Conservation (phyloP, 64 coral and sea anemone genomes). For the Orbicella faveolata region DNA sequence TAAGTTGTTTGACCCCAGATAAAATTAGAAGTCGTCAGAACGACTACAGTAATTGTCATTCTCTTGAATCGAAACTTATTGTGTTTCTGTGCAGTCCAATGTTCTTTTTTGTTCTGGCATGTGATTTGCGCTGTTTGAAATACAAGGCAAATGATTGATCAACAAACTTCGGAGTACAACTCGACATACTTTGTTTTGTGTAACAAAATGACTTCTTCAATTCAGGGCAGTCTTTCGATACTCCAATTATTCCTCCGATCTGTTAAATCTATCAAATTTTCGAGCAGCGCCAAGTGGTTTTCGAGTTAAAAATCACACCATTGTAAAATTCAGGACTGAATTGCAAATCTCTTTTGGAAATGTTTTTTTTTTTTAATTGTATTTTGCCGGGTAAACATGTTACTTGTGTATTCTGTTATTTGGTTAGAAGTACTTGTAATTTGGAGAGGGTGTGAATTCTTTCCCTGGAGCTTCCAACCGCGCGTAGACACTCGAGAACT, state of each 20-base stretch:
- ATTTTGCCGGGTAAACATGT: constrained; percentile 8
- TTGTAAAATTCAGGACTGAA: not conserved
- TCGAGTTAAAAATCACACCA: not conserved
- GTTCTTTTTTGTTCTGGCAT: constrained; percentile 8
- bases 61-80: constrained; percentile 43
- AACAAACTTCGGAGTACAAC: constrained; percentile 19
- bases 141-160: constrained; percentile 7
- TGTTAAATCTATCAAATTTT: constrained; percentile 49
- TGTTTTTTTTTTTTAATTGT: not conserved
- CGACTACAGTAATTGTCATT: constrained; percentile 60
- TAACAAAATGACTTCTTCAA: constrained; percentile 14
- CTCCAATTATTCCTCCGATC: not conserved
- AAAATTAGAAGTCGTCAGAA: constrained; percentile 73
- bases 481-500: constrained; percentile 51
- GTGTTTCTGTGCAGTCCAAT: constrained; percentile 30
- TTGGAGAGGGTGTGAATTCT: constrained; percentile 84
- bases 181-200: constrained; percentile 1
- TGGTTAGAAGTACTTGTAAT: constrained; percentile 67
- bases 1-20: constrained; percentile 87
- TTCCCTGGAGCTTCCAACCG: constrained; percentile 11
- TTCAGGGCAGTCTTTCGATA: not conserved
- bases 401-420: constrained; percentile 32
- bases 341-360: not conserved
- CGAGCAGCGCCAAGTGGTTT: not conserved
- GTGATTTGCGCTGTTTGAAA: not conserved